These are phyloP conservation scores for Brachyhypopomus occidentalis DNA, from an alignment of 2,113 vertebrate species.

Conservation along the genomic window DNA sequence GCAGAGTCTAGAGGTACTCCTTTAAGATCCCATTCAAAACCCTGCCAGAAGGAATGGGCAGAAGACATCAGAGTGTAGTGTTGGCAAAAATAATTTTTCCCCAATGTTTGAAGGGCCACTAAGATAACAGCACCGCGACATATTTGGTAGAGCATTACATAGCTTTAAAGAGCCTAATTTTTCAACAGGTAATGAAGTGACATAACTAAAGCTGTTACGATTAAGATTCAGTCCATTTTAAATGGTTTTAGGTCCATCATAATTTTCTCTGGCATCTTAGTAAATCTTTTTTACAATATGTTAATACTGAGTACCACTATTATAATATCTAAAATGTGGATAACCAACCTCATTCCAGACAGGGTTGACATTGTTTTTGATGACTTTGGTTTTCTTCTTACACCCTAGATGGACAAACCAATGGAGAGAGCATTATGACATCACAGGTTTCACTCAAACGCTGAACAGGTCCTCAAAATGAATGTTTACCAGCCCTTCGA, in stretches of 20 bases:
- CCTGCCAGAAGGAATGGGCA: conserved; percentile 69
- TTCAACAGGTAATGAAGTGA: too few species aligned
- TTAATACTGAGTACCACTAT: too few species aligned
- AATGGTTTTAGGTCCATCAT: too few species aligned
- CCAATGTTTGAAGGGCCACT: neutral
- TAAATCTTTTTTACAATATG: too few species aligned
- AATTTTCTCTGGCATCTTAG: too few species aligned
- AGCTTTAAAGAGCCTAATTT: too few species aligned
- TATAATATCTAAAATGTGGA: neutral
- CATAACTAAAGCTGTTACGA: too few species aligned
- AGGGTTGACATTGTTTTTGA: conserved; percentile 93
- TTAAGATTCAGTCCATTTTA: too few species aligned
- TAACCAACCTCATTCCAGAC: conserved; percentile 94
- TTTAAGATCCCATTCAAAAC: conserved; percentile 97
- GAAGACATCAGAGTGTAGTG: neutral
- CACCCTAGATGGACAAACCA: conserved; percentile 74
- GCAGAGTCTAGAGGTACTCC: conserved; percentile 84
- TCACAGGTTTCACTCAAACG: neutral
- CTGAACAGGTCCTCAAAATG: neutral
- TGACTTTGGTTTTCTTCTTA: conserved; percentile 94
- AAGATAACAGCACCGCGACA: neutral
- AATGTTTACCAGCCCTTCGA: neutral
- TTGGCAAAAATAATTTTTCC: neutral
- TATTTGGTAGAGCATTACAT: too few species aligned
- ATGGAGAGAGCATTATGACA: neutral